Conservation (phyloP, 2,113 vertebrate species). For the Gobio gobio region DNA sequence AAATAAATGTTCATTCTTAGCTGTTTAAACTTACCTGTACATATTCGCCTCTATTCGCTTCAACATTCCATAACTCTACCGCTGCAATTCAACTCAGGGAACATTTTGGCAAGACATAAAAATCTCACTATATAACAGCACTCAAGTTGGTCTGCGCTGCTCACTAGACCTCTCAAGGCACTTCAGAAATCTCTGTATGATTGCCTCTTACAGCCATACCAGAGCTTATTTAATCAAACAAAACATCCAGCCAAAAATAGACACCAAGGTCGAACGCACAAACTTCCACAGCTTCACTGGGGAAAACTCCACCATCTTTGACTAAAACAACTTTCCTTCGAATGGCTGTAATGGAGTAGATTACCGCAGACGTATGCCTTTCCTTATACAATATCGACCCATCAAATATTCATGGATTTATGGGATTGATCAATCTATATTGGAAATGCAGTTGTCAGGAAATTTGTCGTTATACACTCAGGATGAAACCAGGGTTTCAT, state of each 20-base stretch:
- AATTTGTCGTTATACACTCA: constrained; percentile 58
- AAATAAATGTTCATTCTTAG: too few relatives aligned
- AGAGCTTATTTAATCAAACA: constrained; percentile 65
- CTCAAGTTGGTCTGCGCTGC: constrained; percentile 16
- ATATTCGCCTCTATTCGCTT: neutral
- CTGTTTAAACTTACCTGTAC: neutral
- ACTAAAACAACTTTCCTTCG: constrained; percentile 58
- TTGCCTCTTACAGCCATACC: constrained; percentile 52
- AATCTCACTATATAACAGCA: constrained; percentile 28
- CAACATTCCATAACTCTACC: neutral
- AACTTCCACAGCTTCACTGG: neutral
- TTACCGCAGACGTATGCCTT: constrained; percentile 60
- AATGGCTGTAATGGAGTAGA: constrained; percentile 50
- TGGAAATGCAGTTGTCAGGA: constrained; percentile 67
- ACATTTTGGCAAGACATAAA: constrained; percentile 23
- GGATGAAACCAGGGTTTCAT: neutral
- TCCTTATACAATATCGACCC: constrained; percentile 55
- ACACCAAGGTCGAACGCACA: constrained; percentile 34
- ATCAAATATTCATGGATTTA: constrained; percentile 69
- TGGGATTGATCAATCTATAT: constrained; percentile 65
- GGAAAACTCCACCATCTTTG: constrained; percentile 32
- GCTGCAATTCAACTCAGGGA: neutral
- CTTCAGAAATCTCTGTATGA: constrained; percentile 51
- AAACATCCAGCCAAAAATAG: constrained; percentile 49
- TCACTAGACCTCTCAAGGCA: constrained; percentile 41